Percentiles rank a stretch among this genome's conserved stretches.
These are phyloP conservation scores for Zosterops lateralis DNA, from an alignment of 2,113 vertebrate species.

Conservation along the genomic window DNA sequence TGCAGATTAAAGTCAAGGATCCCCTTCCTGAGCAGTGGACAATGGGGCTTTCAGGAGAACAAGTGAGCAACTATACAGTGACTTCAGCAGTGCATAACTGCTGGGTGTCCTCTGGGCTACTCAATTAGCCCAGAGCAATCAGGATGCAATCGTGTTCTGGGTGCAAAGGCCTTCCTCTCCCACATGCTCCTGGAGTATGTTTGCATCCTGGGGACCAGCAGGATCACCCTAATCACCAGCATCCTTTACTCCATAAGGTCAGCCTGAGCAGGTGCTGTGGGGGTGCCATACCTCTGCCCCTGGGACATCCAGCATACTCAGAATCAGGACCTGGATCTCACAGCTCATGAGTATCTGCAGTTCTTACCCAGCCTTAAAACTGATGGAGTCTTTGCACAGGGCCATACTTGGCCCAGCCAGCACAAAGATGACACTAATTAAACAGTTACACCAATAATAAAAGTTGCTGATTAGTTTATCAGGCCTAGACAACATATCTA, in stretches of 20 bases:
- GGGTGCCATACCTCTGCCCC: neutral
- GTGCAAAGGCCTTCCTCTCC: neutral
- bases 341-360: neutral
- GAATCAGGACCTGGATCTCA: neutral
- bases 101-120: neutral
- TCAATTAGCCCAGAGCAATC: neutral
- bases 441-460: neutral
- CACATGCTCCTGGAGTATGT: neutral
- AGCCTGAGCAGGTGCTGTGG: accelerated
- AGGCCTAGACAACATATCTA: neutral
- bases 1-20: neutral
- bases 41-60: neutral
- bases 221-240: neutral
- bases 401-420: neutral
- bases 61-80: neutral
- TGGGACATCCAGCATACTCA: neutral
- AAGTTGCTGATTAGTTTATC: neutral
- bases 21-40: neutral
- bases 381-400: neutral
- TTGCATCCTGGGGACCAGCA: neutral
- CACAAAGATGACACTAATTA: neutral
- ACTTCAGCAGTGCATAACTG: neutral
- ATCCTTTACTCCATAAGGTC: neutral
- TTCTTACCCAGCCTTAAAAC: neutral
- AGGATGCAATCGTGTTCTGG: neutral